A percentile compares a stretch with the other conserved stretches of the same genome.
These are phyloP conservation scores for Ceuthmochares aereus DNA, from an alignment of 2,113 vertebrate species.

Conservation along the genomic window DNA sequence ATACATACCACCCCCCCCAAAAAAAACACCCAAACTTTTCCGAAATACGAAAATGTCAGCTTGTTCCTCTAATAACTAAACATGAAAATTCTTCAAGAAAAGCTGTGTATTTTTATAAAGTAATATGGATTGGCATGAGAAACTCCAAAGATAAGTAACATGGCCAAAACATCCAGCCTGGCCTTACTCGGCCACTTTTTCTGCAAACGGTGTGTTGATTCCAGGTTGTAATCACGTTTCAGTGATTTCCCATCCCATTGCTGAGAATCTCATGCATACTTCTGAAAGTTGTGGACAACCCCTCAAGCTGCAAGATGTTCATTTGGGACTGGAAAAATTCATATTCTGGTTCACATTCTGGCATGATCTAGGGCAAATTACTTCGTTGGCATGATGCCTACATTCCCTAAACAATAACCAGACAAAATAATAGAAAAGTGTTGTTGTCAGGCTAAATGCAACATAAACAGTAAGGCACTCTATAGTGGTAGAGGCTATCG, in stretches of 20 bases:
- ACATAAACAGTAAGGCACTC: neutral
- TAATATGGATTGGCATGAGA: neutral
- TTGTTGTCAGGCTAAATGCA: neutral
- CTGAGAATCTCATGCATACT: neutral
- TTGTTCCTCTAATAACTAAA: neutral
- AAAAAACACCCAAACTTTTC: neutral
- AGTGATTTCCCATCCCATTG: neutral
- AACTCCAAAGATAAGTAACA: neutral
- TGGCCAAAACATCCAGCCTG: neutral
- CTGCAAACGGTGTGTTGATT: neutral
- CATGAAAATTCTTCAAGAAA: neutral
- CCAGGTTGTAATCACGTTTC: neutral
- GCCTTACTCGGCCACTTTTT: neutral
- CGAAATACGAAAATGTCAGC: neutral
- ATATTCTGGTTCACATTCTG: neutral
- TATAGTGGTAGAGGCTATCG: neutral
- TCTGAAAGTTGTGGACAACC: neutral
- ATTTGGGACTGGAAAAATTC: neutral
- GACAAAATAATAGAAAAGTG: neutral
- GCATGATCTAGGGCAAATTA: neutral
- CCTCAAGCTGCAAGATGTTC: neutral
- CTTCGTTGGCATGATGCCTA: neutral
- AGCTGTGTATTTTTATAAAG: neutral
- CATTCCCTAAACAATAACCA: neutral
- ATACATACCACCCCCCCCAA: rapidly evolving